These are phyloP conservation scores for Calcarius lapponicus DNA, from an alignment of 2,797 vertebrate species.

Conservation along the genomic window DNA sequence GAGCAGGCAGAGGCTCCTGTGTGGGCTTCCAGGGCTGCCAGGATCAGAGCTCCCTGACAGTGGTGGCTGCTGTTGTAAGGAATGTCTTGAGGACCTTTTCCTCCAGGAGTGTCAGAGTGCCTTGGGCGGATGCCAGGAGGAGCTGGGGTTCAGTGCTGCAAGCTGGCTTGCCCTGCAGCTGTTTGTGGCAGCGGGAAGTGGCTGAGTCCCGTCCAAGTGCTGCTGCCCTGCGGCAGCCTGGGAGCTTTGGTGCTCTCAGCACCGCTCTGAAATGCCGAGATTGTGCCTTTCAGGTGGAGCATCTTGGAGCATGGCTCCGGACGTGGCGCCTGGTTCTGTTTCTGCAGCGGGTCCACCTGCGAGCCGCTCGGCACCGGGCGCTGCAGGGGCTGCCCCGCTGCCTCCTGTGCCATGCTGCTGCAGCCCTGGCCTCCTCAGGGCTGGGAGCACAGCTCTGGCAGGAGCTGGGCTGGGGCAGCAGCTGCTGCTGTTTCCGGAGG, in stretches of 20 bases:
- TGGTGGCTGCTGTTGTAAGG: neutral
- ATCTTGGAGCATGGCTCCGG: rapidly evolving
- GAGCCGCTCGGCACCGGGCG: rapidly evolving
- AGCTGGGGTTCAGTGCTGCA: neutral
- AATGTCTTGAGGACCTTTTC: neutral
- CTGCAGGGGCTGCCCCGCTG: neutral
- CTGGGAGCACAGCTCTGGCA: neutral
- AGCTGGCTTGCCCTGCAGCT: neutral
- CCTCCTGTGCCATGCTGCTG: neutral
- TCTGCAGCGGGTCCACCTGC: rapidly evolving
- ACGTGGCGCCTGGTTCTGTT: neutral
- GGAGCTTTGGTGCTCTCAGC: neutral
- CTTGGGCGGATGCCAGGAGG: neutral
- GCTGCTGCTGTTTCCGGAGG: neutral
- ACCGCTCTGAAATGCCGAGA: neutral
- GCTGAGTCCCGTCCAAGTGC: neutral
- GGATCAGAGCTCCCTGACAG: neutral
- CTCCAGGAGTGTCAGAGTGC: rapidly evolving
- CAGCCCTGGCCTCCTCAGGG: rapidly evolving
- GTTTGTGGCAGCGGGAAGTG: neutral
- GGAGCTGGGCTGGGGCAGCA: neutral
- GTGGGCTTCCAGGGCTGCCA: rapidly evolving
- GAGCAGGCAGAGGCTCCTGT: neutral
- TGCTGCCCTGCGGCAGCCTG: rapidly evolving
- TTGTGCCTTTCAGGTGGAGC: neutral